Percentiles rank a stretch among this genome's conserved stretches.
Evolutionary conservation across 2,888 invertebrate genomes (phyloP).

Genomic region (Anagyrus pseudococci): DNA sequence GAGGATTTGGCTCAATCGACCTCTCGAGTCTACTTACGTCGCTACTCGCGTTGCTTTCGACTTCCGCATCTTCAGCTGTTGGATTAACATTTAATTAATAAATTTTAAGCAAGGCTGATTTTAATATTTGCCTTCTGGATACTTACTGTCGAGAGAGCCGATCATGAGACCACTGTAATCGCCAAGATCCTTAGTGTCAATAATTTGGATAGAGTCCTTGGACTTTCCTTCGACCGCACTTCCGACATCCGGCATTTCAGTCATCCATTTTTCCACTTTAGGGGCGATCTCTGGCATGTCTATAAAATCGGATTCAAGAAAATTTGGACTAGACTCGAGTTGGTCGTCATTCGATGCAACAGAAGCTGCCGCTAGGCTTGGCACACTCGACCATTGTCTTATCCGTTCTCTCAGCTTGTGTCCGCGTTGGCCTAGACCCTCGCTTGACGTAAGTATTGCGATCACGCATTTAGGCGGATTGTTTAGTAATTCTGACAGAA

Average conservation of each 20-base stretch:
- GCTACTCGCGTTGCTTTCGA: conserved; percentile 51
- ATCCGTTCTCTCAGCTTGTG: conserved; percentile 41
- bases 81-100: conserved; percentile 19
- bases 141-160: conserved; percentile 51
- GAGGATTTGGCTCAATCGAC: conserved; percentile 13
- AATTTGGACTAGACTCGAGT: conserved; percentile 40
- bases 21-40: conserved; percentile 48
- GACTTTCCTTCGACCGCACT: conserved; percentile 38
- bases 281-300: conserved; percentile 51
- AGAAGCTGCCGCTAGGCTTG: conserved; percentile 49
- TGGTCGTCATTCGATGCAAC: conserved; percentile 46
- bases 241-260: conserved; percentile 43
- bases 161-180: conserved; percentile 50
- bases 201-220: conserved; percentile 39
- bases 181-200: conserved; percentile 48
- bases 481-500: conserved; percentile 65
- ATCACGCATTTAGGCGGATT: conserved; percentile 62
- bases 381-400: conserved; percentile 44
- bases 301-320: conserved; percentile 46
- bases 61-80: conserved; percentile 48
- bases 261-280: conserved; percentile 53
- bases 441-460: conserved; percentile 59
- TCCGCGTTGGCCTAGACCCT: conserved; percentile 58
- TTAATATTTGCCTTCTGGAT: no score
- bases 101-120: conserved; percentile 6